Base-by-base conservation (phyloP, 2,888 invertebrate genomes). In the Sabatieria punctata region DNA sequence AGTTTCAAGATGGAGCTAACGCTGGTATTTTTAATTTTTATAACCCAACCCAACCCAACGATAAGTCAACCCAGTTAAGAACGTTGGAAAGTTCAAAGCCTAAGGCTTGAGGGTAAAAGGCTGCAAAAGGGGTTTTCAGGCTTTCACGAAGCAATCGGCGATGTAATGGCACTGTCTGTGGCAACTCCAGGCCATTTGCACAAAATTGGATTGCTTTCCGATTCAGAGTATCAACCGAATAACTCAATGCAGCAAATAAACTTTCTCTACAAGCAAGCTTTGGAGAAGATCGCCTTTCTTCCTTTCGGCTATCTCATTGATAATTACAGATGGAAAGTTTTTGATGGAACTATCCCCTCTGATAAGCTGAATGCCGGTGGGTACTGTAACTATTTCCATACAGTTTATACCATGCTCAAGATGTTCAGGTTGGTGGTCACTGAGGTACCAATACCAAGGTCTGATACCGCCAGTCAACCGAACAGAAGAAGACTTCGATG, bases 341-440 rank as follows among this genome's bases (percentile, higher is more conserved):
- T 85, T 61, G 78, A 77, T 39, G 81, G 80, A 0, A 80, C 80
- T 0, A 79, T 80, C 58, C 56, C 68, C 25, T 60, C 68, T 1
- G 78, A 80, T 41, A 77, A 82, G 55, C 82, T 82, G 64, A 86
- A 85, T 62, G 82, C 84, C 52, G 82, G 84, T 55, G 86, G 82
- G 79, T 85, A n/a, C n/a, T n/a, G n/a, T n/a, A n/a, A n/a, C n/a
- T n/a, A n/a, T n/a, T n/a, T n/a, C n/a, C n/a, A n/a, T n/a, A n/a
- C n/a, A n/a, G n/a, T n/a, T n/a, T n/a, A n/a, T n/a, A n/a, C n/a
- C n/a, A n/a, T n/a, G n/a, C n/a, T n/a, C n/a, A n/a, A n/a, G n/a
- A n/a, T n/a, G n/a, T n/a, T n/a, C n/a, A 53, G 82, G 84, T 55
- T 86, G 82, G 79, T 85, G 85, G 79, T 74, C 82, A 60, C 68